Evolutionary conservation across 2,797 vertebrate species (phyloP).

Genomic region (Squalus acanthias): DNA sequence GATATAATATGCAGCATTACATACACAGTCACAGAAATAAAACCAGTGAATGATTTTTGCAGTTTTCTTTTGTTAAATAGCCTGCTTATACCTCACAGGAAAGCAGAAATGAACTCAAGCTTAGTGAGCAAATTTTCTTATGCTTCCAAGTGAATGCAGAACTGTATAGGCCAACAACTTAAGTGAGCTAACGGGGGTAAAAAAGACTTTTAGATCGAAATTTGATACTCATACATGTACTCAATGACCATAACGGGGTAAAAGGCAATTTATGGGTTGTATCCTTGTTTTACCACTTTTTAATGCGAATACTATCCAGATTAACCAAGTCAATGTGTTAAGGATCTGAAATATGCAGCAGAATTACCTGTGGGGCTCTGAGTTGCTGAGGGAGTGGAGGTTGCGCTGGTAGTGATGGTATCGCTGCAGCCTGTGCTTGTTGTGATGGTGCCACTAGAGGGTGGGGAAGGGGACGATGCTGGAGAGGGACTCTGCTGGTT

Average conservation of each 20-base stretch:
- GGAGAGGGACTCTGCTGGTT: conserved; percentile 74
- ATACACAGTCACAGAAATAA: neutral
- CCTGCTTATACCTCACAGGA: neutral
- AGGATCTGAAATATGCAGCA: neutral
- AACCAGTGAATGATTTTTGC: neutral
- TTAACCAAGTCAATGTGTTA: neutral
- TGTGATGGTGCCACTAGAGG: conserved; percentile 67
- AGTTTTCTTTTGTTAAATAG: neutral
- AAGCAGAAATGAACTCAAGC: neutral
- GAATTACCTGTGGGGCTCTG: conserved; percentile 81
- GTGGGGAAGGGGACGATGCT: conserved; percentile 71
- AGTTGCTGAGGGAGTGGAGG: conserved; percentile 65
- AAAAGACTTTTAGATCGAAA: neutral
- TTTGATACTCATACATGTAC: neutral
- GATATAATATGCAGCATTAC: neutral
- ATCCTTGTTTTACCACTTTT: neutral
- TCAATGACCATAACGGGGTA: neutral
- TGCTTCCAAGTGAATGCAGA: neutral
- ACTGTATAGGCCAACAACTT: neutral
- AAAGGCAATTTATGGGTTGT: neutral
- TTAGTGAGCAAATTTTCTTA: neutral
- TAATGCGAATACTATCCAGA: neutral
- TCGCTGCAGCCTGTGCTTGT: conserved; percentile 74
- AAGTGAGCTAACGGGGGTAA: neutral
- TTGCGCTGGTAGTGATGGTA: conserved; percentile 69